Percentiles rank a stretch among this genome's conserved stretches.
Conservation (phyloP, 2,113 vertebrate species). For the Macquaria ambigua region DNA sequence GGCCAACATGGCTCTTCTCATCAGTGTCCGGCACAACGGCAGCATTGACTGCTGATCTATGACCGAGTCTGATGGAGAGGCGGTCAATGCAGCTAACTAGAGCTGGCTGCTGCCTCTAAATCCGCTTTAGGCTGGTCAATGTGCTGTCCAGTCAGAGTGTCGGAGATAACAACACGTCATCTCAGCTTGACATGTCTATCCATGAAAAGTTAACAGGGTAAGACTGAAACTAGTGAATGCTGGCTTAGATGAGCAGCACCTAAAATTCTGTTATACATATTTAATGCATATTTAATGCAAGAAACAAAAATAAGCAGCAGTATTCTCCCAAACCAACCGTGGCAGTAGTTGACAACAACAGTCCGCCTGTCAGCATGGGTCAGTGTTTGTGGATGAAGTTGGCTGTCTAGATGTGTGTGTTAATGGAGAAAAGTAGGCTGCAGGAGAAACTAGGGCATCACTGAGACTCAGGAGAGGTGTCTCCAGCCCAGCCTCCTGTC, state of each 20-base stretch:
- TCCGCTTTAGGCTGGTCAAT: constrained; percentile 60
- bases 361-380: constrained; percentile 56
- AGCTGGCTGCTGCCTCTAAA: constrained; percentile 60
- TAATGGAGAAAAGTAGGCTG: constrained; percentile 76
- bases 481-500: constrained; percentile 77
- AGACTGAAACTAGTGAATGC: not conserved
- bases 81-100: constrained; percentile 69
- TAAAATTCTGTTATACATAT: constrained; percentile 9
- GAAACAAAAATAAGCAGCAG: constrained; percentile 24
- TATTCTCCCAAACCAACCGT: constrained; percentile 32
- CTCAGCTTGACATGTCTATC: constrained; percentile 41
- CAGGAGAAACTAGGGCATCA: constrained; percentile 77
- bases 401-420: constrained; percentile 64
- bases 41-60: constrained; percentile 75
- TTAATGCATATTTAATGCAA: constrained; percentile 17
- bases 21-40: constrained; percentile 59
- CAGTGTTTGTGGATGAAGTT: constrained; percentile 59
- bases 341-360: constrained; percentile 40
- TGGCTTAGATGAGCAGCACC: not conserved
- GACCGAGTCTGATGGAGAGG: constrained; percentile 61
- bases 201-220: constrained; percentile 4
- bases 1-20: constrained; percentile 68
- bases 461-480: constrained; percentile 78
- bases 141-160: constrained; percentile 5
- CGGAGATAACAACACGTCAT: constrained; percentile 50